Percentiles rank a stretch among this genome's conserved stretches.
phyloP scores from a whole-genome alignment of 1,140 invertebrate genomes.

The Helicoverpa armigera region DNA sequence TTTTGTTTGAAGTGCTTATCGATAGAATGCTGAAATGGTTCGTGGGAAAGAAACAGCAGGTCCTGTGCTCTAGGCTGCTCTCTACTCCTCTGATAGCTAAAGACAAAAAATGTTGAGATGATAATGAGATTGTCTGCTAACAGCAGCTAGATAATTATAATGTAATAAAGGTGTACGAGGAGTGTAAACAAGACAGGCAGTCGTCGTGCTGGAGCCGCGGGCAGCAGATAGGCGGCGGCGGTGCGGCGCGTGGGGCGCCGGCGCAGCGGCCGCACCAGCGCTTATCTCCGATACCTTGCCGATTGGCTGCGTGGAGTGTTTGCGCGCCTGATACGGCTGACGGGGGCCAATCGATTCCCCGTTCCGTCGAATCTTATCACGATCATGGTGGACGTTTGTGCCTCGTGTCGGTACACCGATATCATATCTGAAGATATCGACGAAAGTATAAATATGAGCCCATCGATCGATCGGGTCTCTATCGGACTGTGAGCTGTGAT shows the following conservation, averaged over 20 bases:
- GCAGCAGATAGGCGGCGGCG: conserved; percentile 67
- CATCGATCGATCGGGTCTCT: conserved; percentile 85
- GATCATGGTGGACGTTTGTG: conserved; percentile 82
- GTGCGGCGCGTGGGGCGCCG: conserved; percentile 31
- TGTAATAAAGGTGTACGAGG: conserved; percentile 82
- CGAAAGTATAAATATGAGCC: conserved; percentile 85
- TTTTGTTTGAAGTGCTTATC: not conserved
- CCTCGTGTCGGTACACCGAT: conserved; percentile 80
- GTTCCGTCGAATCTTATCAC: conserved; percentile 80
- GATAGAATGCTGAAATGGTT: not conserved
- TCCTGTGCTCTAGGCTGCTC: no score
- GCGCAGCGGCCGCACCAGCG: conserved; percentile 58
- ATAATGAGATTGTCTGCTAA: conserved; percentile 78
- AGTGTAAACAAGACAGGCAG: conserved; percentile 75
- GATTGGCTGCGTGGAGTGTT: conserved; percentile 84
- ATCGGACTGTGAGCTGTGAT: conserved; percentile 81
- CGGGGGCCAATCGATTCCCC: conserved; percentile 82
- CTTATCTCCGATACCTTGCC: conserved; percentile 73
- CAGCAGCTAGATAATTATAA: conserved; percentile 74
- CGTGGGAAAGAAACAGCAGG: not conserved
- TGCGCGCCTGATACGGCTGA: conserved; percentile 74
- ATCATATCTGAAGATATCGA: conserved; percentile 84
- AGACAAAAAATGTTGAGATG: conserved; percentile 55
- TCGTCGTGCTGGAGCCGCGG: conserved; percentile 68
- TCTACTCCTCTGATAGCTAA: not conserved